Conservation (phyloP, 2,113 vertebrate genomes). For the Dunckerocampus dactyliophorus region DNA sequence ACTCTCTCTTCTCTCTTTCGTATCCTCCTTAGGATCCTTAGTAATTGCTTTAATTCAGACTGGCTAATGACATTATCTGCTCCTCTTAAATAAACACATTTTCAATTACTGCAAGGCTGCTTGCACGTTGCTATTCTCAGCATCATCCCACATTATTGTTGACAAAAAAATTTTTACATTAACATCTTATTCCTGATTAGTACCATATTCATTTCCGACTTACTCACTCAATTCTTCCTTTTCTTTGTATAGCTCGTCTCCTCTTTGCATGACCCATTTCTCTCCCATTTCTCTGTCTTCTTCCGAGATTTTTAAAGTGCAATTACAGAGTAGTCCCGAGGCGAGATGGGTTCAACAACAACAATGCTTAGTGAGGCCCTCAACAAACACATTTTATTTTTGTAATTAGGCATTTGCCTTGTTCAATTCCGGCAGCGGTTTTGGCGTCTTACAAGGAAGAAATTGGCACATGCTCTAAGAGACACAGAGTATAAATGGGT, state of each 20-base stretch:
- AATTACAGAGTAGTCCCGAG: conserved; percentile 16
- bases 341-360: conserved; percentile 35
- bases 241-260: neutral
- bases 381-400: conserved; percentile 3
- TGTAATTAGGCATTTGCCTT: neutral
- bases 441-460: neutral
- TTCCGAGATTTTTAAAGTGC: conserved; percentile 14
- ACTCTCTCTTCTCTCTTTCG: neutral
- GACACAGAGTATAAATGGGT: conserved; percentile 22
- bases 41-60: too few relatives aligned
- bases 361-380: conserved; percentile 38
- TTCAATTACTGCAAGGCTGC: neutral
- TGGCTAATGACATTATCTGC: neutral
- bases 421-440: neutral
- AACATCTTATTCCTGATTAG: neutral
- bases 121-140: neutral
- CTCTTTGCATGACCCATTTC: conserved; percentile 33
- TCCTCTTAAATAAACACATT: neutral
- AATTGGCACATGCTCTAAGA: neutral
- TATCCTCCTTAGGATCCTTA: neutral
- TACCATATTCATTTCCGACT: conserved; percentile 17
- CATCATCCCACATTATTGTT: neutral
- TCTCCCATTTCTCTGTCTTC: conserved; percentile 28
- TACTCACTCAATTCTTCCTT: conserved; percentile 8
- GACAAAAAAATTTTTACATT: neutral